These are phyloP conservation scores for Myripristis murdjan DNA, from an alignment of 2,797 vertebrate genomes.

Conservation along the genomic window DNA sequence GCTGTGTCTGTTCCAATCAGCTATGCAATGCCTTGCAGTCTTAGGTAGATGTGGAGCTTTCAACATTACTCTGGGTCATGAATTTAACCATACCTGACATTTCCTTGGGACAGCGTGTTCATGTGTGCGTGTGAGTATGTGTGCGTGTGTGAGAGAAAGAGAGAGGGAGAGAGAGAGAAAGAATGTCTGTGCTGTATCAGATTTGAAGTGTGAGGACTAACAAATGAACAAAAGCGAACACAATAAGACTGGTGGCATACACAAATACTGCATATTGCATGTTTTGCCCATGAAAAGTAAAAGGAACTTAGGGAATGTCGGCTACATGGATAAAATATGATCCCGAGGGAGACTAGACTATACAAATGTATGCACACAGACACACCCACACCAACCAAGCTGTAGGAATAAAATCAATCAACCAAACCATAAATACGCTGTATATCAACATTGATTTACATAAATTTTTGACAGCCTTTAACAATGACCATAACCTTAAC, in stretches of 20 bases:
- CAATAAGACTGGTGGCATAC: neutral
- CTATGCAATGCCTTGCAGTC: conserved; percentile 56
- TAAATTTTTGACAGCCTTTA: too few species aligned
- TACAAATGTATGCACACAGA: too few species aligned
- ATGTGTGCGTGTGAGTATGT: conserved; percentile 20
- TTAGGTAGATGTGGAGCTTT: conserved; percentile 64
- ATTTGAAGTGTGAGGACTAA: conserved; percentile 28
- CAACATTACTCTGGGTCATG: conserved; percentile 72
- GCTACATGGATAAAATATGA: neutral
- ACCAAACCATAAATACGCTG: too few species aligned
- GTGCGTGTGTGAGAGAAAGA: conserved; percentile 1
- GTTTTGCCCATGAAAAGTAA: neutral
- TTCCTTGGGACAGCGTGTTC: conserved; percentile 55
- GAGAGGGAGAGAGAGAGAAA: too few species aligned
- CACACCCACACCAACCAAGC: too few species aligned
- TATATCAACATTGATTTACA: too few species aligned
- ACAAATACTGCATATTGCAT: neutral
- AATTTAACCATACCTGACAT: conserved; percentile 78
- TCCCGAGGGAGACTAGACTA: too few species aligned
- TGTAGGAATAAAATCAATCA: too few species aligned
- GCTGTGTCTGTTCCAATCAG: conserved; percentile 71
- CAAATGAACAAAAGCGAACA: conserved; percentile 8
- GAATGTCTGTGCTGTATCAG: conserved; percentile 9
- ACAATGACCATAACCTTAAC: too few species aligned
- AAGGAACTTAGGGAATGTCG: neutral